phyloP scores from a whole-genome alignment of 2,113 vertebrate genomes.

The Sakesphorus luctuosus region DNA sequence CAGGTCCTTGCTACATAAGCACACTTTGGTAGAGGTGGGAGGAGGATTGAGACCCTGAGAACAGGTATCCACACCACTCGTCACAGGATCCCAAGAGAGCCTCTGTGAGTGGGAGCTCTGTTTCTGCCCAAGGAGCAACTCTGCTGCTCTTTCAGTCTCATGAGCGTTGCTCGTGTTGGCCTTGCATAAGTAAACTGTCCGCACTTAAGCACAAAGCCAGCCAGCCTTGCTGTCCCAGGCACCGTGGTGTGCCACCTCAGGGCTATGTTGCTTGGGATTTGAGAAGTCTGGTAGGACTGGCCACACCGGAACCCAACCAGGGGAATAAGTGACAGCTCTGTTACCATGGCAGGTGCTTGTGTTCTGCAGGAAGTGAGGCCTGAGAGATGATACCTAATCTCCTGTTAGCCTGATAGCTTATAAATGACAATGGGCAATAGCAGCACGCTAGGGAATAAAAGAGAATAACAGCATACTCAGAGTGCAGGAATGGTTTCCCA shows the following conservation, averaged over 20 bases:
- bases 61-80: background rate
- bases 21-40: background rate
- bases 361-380: background rate
- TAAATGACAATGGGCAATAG: background rate
- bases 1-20: background rate
- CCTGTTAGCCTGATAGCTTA: background rate
- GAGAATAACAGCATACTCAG: background rate
- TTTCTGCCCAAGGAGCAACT: background rate
- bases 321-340: background rate
- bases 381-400: background rate
- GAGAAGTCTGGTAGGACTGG: background rate
- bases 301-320: background rate
- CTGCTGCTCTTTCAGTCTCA: background rate
- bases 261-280: background rate
- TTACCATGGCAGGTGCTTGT: background rate
- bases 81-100: background rate
- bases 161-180: background rate
- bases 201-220: background rate
- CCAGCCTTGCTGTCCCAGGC: background rate
- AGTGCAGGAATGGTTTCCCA: background rate
- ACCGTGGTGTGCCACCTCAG: fast-evolving
- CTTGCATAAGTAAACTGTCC: background rate
- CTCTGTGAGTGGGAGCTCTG: background rate
- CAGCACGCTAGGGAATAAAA: background rate
- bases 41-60: background rate